Evolutionary conservation across 2,113 vertebrate genomes (phyloP), one percentile per base, ranked within the genome.

Genomic region (Thryonomys swinderianus): DNA sequence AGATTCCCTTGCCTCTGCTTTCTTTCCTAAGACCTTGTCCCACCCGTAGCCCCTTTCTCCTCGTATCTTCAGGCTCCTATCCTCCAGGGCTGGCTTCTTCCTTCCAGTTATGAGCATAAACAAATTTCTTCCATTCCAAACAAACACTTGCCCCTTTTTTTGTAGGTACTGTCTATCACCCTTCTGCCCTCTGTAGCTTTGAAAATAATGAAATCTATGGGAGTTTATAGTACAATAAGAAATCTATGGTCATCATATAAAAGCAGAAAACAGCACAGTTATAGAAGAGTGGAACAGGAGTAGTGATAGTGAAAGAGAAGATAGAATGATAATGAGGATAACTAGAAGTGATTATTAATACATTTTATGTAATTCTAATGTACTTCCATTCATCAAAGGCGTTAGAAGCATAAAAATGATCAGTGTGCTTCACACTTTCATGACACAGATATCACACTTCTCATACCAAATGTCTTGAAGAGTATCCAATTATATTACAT

Each of bases 11-110:
- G 30, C 20, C 40, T 69, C n/a, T 53, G 20, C 13, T 83, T 79
- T 64, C 76, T 86, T 45, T 86, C 64, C 53, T 42, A 66, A 95
- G 95, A 95, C 51, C 37, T 66, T 84, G 64, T 9, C 66, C 89
- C 55, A 64, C 2, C 51, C 30, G 3, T 53, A 55, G 66, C 76
- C 64, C 37, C 23, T 14, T 48, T 84, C 37, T 23, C 23, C 20
- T 62, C 48, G 0, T 71, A 51, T 67, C 48, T 79, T 48, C 48
- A 79, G 30, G 17, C 21, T 57, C 92, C n/a, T n/a, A n/a, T 62
- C 64, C 82, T 90, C 66, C 74, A 40, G 23, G 5, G 34, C 2
- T 9, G 67, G 13, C 37, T 64, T 62, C 51, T 79, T 87, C 85
- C 67, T 88, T 89, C 73, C 16, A 8, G 40, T 74, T 76, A 25